Conservation (phyloP, 2,797 vertebrate genomes). For the Pipistrellus kuhlii region DNA sequence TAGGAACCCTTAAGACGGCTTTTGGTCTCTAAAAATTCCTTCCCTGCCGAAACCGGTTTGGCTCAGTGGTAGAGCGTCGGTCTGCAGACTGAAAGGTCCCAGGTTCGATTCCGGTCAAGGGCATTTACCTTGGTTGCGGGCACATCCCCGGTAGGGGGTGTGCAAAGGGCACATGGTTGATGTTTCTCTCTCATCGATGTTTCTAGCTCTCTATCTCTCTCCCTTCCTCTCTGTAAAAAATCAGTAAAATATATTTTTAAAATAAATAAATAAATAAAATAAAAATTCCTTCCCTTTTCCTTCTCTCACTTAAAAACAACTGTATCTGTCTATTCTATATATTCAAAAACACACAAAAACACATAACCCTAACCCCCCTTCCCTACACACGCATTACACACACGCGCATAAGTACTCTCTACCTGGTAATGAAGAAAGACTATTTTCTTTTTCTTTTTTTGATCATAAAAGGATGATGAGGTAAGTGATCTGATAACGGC, state of each 20-base stretch:
- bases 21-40: background rate
- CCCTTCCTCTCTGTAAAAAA: no score
- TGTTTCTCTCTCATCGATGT: no score
- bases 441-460: background rate
- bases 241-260: no score
- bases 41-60: background rate
- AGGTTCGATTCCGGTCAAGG: no score
- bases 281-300: background rate
- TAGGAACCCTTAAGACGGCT: background rate
- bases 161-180: no score
- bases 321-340: background rate
- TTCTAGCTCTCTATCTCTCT: no score
- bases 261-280: background rate
- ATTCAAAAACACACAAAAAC: background rate
- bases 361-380: background rate
- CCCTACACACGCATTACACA: background rate
- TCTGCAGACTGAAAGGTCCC: no score
- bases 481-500: constrained; percentile 6
- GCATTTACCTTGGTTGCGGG: no score
- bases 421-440: background rate
- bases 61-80: no score
- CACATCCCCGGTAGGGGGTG: no score
- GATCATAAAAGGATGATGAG: constrained; percentile 27
- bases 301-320: background rate
- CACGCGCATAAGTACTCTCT: background rate